phyloP scores from a whole-genome alignment of 2,797 vertebrate genomes.

The Octomys mimax region DNA sequence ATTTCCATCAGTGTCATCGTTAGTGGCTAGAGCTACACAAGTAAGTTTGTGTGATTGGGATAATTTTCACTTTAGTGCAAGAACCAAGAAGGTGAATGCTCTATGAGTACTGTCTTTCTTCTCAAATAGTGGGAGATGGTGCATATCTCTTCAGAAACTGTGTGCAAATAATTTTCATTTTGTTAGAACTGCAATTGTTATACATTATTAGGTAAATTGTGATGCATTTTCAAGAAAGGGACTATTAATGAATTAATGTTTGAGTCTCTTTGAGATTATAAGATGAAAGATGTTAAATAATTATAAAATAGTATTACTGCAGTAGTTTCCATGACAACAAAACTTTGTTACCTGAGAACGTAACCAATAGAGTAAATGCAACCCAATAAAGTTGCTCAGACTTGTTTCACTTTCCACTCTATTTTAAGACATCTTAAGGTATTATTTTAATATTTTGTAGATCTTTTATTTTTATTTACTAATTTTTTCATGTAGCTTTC shows the following conservation, averaged over 20 bases:
- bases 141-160: slow-evolving; percentile 43
- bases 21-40: slow-evolving; percentile 22
- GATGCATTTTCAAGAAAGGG: slow-evolving; percentile 73
- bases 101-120: slow-evolving; percentile 54
- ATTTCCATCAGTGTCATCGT: slow-evolving; percentile 24
- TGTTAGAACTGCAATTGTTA: slow-evolving; percentile 79
- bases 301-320: slow-evolving; percentile 62
- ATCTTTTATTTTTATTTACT: slow-evolving; percentile 60
- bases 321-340: slow-evolving; percentile 75
- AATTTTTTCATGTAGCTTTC: slow-evolving; percentile 12
- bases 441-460: background rate
- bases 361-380: slow-evolving; percentile 42
- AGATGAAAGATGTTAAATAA: slow-evolving; percentile 71
- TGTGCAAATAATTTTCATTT: slow-evolving; percentile 73
- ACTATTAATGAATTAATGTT: slow-evolving; percentile 82
- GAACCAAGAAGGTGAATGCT: slow-evolving; percentile 72
- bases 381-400: slow-evolving; percentile 49
- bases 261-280: slow-evolving; percentile 73
- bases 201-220: slow-evolving; percentile 79
- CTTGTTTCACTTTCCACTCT: slow-evolving; percentile 52
- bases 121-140: slow-evolving; percentile 60
- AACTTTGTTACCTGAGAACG: slow-evolving; percentile 61
- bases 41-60: slow-evolving; percentile 58
- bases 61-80: slow-evolving; percentile 72
- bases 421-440: slow-evolving; percentile 55